Evolutionary conservation across 2,113 vertebrate genomes (phyloP).

Genomic region (Hemicordylus capensis): DNA sequence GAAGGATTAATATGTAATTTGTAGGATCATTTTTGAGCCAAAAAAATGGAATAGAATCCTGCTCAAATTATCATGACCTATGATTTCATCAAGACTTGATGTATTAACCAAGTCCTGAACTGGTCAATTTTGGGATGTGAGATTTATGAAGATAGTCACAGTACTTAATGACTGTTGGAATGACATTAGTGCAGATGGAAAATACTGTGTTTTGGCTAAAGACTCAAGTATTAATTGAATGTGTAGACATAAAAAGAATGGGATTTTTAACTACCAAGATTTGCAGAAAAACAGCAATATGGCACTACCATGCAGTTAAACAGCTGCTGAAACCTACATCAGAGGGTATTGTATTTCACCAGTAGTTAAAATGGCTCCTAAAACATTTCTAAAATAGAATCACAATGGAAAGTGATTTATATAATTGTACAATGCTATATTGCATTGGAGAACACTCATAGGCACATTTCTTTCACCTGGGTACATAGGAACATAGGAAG

Average conservation of each 20-base stretch:
- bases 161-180: background rate
- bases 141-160: background rate
- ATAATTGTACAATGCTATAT: slow-evolving; percentile 53
- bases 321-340: slow-evolving; percentile 62
- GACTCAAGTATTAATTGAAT: background rate
- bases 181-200: background rate
- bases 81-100: background rate
- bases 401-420: slow-evolving; percentile 25
- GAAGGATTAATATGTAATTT: background rate
- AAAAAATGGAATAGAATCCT: background rate
- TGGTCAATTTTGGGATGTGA: background rate
- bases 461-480: background rate
- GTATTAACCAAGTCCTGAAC: background rate
- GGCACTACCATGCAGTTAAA: slow-evolving; percentile 20
- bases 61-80: background rate
- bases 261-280: background rate
- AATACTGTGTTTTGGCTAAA: background rate
- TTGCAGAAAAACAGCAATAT: background rate
- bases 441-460: slow-evolving; percentile 19
- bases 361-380: slow-evolving; percentile 55
- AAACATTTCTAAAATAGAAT: slow-evolving; percentile 40
- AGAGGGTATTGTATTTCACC: slow-evolving; percentile 54
- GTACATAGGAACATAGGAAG: too few relatives aligned
- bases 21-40: background rate
- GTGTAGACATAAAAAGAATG: background rate